Conservation (phyloP, 2,797 vertebrate genomes). For the Neosalanx taihuensis region DNA sequence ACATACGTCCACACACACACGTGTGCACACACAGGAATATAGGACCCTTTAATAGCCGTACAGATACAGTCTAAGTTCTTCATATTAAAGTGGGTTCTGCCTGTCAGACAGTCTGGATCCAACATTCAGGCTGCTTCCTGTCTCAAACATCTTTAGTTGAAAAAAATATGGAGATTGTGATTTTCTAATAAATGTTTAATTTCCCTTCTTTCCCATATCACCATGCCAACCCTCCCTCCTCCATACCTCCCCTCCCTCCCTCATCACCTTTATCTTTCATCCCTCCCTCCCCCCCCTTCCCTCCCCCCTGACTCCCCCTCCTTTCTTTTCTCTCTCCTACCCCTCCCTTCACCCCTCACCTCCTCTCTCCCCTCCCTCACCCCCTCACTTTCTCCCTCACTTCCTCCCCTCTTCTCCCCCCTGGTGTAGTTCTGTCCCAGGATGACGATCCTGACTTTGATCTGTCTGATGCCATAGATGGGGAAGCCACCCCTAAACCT, state of each 20-base stretch:
- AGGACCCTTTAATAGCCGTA: not conserved
- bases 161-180: too few relatives aligned
- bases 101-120: too few relatives aligned
- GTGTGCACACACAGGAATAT: too few relatives aligned
- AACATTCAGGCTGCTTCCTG: too few relatives aligned
- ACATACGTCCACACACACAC: slow-evolving; percentile 9
- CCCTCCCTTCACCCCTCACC: not conserved
- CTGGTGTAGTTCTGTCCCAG: slow-evolving; percentile 32
- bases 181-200: not conserved
- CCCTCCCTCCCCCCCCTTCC: not conserved
- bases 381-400: not conserved
- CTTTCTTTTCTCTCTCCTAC: not conserved
- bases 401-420: not conserved
- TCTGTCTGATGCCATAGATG: slow-evolving; percentile 69
- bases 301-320: not conserved
- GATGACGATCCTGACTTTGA: slow-evolving; percentile 47
- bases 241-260: too few relatives aligned
- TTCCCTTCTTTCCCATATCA: not conserved
- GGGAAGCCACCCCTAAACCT: slow-evolving; percentile 24
- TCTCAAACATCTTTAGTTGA: too few relatives aligned
- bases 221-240: not conserved
- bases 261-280: too few relatives aligned
- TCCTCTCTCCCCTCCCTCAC: not conserved
- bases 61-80: not conserved
- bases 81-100: too few relatives aligned